These are phyloP conservation scores for Sicus ferrugineus DNA, from an alignment of 2,888 invertebrate genomes.

Conservation along the genomic window DNA sequence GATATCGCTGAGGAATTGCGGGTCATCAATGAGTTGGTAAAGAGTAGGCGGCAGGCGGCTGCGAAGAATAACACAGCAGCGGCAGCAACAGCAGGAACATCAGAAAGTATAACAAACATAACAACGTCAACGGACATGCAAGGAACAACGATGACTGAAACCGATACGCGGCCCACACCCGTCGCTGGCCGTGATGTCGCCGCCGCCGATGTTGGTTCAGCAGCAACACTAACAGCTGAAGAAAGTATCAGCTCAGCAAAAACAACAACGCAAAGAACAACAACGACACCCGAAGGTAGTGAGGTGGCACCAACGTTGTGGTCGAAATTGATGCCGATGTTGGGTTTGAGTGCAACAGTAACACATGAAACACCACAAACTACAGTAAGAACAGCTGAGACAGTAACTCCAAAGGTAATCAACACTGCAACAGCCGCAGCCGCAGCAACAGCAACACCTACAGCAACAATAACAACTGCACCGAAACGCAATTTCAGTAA, in stretches of 20 bases:
- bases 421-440: background rate
- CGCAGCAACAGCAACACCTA: conserved; percentile 21
- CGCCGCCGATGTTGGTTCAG: no score
- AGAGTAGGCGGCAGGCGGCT: conserved; percentile 47
- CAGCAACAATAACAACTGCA: conserved; percentile 14
- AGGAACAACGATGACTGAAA: no score
- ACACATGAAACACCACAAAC: conserved; percentile 35
- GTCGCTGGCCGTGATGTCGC: no score
- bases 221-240: conserved; percentile 25
- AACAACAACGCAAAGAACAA: conserved; percentile 10
- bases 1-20: conserved; percentile 55
- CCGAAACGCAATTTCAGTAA: background rate
- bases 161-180: no score
- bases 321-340: background rate
- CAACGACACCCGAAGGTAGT: background rate
- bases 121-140: no score
- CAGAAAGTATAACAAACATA: conserved; percentile 34
- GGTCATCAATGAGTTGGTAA: conserved; percentile 60
- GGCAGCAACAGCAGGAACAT: conserved; percentile 32
- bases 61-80: conserved; percentile 40
- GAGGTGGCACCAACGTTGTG: background rate
- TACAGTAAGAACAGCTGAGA: conserved; percentile 32
- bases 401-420: conserved; percentile 7
- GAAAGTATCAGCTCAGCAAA: conserved; percentile 24
- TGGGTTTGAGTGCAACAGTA: background rate